Conservation (phyloP, 2,888 invertebrate species). For the Seladonia tumulorum region DNA sequence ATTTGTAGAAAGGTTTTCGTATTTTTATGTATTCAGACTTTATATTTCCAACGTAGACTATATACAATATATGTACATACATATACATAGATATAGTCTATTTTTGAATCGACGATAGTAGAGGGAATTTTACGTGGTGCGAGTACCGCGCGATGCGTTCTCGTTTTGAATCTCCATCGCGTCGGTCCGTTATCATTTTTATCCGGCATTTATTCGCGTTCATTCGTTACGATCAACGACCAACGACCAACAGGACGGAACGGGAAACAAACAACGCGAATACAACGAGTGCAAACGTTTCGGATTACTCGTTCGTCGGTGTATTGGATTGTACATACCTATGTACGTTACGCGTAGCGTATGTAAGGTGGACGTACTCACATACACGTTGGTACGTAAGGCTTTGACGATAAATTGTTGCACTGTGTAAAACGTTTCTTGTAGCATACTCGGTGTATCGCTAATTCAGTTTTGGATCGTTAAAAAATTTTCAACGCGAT, state of each 20-base stretch:
- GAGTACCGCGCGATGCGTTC: neutral
- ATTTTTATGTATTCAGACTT: neutral
- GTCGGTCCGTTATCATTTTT: neutral
- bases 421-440: neutral
- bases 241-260: neutral
- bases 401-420: neutral
- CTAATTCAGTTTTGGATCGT: neutral
- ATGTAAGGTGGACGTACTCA: neutral
- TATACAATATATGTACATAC: no score
- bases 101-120: neutral
- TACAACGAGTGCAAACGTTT: neutral
- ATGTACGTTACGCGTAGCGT: neutral
- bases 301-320: neutral
- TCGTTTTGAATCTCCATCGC: conserved; percentile 11
- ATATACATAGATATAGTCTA: neutral
- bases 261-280: neutral
- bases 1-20: neutral
- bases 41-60: neutral
- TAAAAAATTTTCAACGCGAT: neutral
- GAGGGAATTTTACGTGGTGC: neutral
- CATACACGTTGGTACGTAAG: no score
- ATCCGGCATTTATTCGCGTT: neutral
- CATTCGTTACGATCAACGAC: neutral
- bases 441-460: neutral
- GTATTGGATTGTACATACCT: neutral